Conservation (phyloP, 2,888 invertebrate genomes). For the Rotaria sp. region DNA sequence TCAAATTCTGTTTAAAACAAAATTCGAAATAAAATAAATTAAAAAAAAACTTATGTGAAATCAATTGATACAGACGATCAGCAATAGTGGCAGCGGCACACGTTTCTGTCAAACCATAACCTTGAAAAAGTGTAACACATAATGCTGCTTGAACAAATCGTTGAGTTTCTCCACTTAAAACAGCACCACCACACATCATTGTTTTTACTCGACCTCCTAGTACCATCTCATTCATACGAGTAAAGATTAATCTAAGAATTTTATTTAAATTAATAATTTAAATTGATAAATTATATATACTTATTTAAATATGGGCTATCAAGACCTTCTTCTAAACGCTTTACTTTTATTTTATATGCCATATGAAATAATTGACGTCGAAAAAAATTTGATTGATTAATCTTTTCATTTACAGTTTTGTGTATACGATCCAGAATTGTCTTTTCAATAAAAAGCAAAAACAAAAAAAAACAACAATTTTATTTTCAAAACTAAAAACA, state of each 20-base stretch:
- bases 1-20: neutral
- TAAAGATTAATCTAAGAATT: neutral
- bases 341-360: conserved; percentile 63
- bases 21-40: no score
- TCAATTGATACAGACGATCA: neutral
- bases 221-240: conserved; percentile 40
- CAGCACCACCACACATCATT: conserved; percentile 87
- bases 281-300: conserved; percentile 45
- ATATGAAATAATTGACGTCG: conserved; percentile 35
- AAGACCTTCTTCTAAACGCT: conserved; percentile 60
- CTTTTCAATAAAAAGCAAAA: neutral
- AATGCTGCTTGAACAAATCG: conserved; percentile 82
- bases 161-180: conserved; percentile 87
- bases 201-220: conserved; percentile 81
- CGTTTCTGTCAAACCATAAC: conserved; percentile 94
- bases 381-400: conserved; percentile 33
- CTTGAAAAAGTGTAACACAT: conserved; percentile 79
- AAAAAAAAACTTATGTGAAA: no score
- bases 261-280: no score
- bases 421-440: conserved; percentile 34
- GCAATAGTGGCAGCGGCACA: conserved; percentile 71
- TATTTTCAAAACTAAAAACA: neutral
- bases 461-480: neutral
- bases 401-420: conserved; percentile 37
- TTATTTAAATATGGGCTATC: conserved; percentile 58